phyloP scores from a whole-genome alignment of 2,888 invertebrate genomes.

The Siphlonurus alternatus region DNA sequence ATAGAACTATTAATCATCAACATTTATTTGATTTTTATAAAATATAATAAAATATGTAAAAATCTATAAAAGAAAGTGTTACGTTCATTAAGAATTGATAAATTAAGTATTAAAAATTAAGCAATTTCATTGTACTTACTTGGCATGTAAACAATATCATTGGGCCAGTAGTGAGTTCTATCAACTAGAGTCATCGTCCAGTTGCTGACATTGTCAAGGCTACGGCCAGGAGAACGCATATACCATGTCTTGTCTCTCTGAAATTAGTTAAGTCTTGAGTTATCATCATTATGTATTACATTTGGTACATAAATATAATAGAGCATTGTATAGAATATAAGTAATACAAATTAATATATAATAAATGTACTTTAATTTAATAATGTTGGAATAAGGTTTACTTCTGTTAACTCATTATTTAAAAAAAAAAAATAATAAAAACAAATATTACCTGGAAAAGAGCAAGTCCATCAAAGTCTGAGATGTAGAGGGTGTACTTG shows the following conservation, averaged over 20 bases:
- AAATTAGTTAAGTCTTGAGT: constrained; percentile 8
- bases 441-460: constrained; percentile 12
- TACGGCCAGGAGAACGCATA: constrained; percentile 14
- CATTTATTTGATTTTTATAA: too few species aligned
- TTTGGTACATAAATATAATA: too few species aligned
- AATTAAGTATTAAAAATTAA: too few species aligned
- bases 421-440: too few species aligned
- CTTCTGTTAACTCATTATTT: too few species aligned
- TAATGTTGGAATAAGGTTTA: too few species aligned
- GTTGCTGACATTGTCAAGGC: constrained; percentile 11
- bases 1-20: too few species aligned
- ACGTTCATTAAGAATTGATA: too few species aligned
- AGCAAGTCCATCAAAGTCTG: constrained; percentile 18
- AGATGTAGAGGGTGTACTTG: constrained; percentile 18
- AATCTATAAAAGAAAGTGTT: constrained; percentile 4
- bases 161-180: constrained; percentile 18
- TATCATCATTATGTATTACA: too few species aligned
- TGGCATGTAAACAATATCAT: constrained; percentile 18
- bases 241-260: constrained; percentile 15
- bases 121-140: constrained; percentile 14
- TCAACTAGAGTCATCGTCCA: constrained; percentile 15
- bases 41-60: neutral
- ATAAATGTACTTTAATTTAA: neutral
- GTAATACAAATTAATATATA: constrained; percentile 9
- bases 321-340: too few species aligned